Base-by-base conservation (phyloP, 2,113 vertebrate species). In the Ammodytes dubius region DNA sequence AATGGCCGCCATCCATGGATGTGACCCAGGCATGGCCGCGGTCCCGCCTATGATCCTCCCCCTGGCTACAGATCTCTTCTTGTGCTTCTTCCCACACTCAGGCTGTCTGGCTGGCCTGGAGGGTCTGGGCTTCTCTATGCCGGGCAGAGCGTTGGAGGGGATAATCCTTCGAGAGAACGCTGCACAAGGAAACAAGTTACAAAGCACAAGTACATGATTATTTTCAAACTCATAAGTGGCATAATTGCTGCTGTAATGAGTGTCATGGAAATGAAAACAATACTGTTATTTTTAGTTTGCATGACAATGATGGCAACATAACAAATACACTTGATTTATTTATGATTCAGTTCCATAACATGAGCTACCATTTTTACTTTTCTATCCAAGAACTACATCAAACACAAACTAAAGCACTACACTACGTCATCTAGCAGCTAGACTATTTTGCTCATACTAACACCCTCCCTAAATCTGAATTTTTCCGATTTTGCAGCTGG, bases 1-100 rank as follows among this genome's bases (percentile, higher is more conserved):
- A 89, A 99, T 91, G 58, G 96, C 96, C 1, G 95, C 98, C 93
- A 97, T 94, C 98, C 98, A 99, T 11, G 98, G 98, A 80, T 98
- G 96, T 58, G 95, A 95, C 9, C 97, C 97, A 0, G 97, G 95
- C 89, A 98, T 88, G 0, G 97, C 92, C 0, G 95, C 92, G 1
- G 79, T 95, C 9, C 98, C 98, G 0, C 97, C 97, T 1, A 98
- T 2, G 63, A 99, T 97, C 59, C 97, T 94, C 0, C 94, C 97
- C 49, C 94, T 93, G 27, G 95, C 43, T 0, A 71, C 4, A 1
- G 83, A 43, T 40, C 84, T 93, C 89, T 99, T 99, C 87, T 94
- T 96, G 83, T 98, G 97, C 75, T 93, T 96, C 86, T 71, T 94
- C n/a, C 98, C 98, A 0, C 98, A 99, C 17, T 69, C 74, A 0